Conservation (phyloP, 2,113 vertebrate genomes). For the Leucopternis melanops region DNA sequence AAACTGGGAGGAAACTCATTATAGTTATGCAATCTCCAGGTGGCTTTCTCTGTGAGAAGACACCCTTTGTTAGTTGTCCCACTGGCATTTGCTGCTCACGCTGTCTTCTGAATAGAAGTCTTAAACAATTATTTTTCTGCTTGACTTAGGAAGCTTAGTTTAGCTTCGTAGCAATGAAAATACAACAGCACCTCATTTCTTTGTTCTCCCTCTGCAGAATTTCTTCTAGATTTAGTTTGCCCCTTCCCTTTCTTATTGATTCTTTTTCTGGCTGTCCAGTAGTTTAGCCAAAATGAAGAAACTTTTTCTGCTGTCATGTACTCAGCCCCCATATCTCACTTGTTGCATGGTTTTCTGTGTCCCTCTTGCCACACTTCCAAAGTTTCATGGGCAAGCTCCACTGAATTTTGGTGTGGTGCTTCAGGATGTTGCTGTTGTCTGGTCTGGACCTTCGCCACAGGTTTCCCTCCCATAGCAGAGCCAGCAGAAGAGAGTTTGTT, state of each 20-base stretch:
- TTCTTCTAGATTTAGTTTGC: neutral
- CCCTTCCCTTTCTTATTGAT: neutral
- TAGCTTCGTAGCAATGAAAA: neutral
- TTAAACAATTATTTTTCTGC: constrained; percentile 13
- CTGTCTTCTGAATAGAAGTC: neutral
- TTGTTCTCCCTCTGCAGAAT: neutral
- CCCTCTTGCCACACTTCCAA: neutral
- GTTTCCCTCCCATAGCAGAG: neutral
- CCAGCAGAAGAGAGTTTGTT: neutral
- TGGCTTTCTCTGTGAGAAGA: constrained; percentile 53
- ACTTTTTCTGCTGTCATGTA: neutral
- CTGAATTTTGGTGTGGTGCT: neutral
- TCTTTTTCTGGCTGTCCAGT: neutral
- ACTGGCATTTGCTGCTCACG: constrained; percentile 19
- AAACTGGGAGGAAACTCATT: constrained; percentile 43
- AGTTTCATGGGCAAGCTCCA: neutral
- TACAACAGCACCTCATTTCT: neutral
- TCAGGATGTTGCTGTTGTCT: neutral
- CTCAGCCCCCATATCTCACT: neutral
- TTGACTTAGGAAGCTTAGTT: neutral
- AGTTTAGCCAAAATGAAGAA: neutral
- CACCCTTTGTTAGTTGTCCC: constrained; percentile 47
- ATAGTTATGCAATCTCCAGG: constrained; percentile 33
- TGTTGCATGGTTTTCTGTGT: neutral
- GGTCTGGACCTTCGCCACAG: neutral